Base-by-base conservation (phyloP, 2,113 vertebrate genomes). In the Anguilla rostrata region DNA sequence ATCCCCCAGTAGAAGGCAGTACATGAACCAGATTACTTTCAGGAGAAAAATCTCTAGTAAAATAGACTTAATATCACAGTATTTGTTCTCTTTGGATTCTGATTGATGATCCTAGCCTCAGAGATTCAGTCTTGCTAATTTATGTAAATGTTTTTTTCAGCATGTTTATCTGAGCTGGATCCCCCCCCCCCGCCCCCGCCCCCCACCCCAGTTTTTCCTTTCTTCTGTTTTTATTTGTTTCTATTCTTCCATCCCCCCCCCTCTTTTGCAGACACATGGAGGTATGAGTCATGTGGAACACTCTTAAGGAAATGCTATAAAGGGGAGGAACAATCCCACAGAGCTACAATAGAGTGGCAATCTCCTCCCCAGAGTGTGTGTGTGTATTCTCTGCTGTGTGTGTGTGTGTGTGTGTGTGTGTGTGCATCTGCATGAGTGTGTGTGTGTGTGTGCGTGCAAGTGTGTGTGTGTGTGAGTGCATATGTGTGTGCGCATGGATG, bases 81-180 rank as follows among this genome's bases (percentile, higher is more conserved):
- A 56, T 16, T 39, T 85, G 82, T 85, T 85, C 85, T 86, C 89
- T 87, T 88, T 53, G 81, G 89, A 40, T 41, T 88, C 90, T 88
- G 88, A 85, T 91, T 83, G 84, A 89, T 87, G 82, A 89, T 88
- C 90, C 56, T 87, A 87, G 85, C 83, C 89, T 86, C 90, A 92
- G 91, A 92, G 93, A 91, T 90, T 87, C 90, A 85, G 5, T 88
- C 84, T 85, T 87, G 87, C 88, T 89, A 78, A 83, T 81, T 86
- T 87, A 88, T 88, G 91, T 94, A 92, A 94, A 94, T 94, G 94
- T 95, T 93, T 93, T 93, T 92, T 46, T 9, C 9, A 89, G 91
- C 78, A 26, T 43, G 71, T 89, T 87, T 86, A 85, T 89, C 57
- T 86, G 87, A 20, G 43, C 79, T n/a, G 20, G 39, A 43, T 60